Conservation (phyloP, 1,140 invertebrate species). For the Pteromalus puparum region DNA sequence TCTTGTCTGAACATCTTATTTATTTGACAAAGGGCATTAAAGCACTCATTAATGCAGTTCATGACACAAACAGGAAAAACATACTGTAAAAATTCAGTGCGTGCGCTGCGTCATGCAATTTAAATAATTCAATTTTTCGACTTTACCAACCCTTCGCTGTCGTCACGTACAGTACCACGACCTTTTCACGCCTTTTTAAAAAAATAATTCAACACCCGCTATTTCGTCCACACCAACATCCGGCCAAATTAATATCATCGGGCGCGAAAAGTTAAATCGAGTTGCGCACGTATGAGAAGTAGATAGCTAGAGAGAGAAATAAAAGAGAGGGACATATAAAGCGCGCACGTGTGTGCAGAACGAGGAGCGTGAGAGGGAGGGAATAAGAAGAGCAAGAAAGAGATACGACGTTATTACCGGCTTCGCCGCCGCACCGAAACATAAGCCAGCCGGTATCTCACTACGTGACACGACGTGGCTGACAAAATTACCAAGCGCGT, state of each 20-base stretch:
- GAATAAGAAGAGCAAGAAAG: slow-evolving; percentile 16
- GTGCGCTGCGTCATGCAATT: slow-evolving; percentile 5
- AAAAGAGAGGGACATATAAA: slow-evolving; percentile 17
- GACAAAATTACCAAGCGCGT: slow-evolving; percentile 4
- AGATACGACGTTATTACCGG: slow-evolving; percentile 25
- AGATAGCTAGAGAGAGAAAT: not conserved
- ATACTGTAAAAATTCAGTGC: slow-evolving; percentile 22
- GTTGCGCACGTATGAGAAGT: not conserved
- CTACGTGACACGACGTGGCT: slow-evolving; percentile 8
- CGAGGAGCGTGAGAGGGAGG: not conserved
- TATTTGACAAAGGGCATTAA: not conserved
- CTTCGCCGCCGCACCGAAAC: not conserved
- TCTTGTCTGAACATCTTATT: not conserved
- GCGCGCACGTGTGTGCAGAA: not conserved
- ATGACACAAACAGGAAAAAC: not conserved
- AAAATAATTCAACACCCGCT: not conserved
- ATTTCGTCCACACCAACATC: not conserved
- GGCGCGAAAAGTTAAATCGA: slow-evolving; percentile 15
- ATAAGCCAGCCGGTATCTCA: slow-evolving; percentile 21
- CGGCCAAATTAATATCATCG: slow-evolving; percentile 7
- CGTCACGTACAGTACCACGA: not conserved
- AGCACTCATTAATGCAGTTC: not conserved
- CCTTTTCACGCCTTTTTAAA: not conserved
- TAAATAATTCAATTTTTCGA: slow-evolving; percentile 37
- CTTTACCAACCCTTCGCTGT: not conserved